Conservation (phyloP, 2,888 invertebrate species). For the Cantharis nigra region DNA sequence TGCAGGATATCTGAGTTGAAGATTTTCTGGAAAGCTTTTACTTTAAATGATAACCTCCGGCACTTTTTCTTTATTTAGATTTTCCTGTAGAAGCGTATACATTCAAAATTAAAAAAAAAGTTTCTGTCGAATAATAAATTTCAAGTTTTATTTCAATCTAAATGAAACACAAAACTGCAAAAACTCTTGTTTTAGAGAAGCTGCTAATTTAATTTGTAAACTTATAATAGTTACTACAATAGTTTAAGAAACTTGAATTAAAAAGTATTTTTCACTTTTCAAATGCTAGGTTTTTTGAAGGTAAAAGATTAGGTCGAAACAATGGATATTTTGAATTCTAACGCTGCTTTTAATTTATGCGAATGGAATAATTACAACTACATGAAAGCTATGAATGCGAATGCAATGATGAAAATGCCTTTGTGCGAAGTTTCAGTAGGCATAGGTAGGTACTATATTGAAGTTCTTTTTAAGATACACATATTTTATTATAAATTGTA, state of each 20-base stretch:
- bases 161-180: not conserved
- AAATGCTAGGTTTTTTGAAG: not conserved
- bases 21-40: not conserved
- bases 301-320: not conserved
- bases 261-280: not conserved
- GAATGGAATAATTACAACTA: not conserved
- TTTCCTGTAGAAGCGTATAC: not conserved
- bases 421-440: not conserved
- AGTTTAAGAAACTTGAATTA: not conserved
- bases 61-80: conserved; percentile 10
- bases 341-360: not conserved
- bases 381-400: not conserved
- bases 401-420: not conserved
- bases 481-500: not conserved
- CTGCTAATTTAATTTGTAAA: not conserved
- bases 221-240: not conserved
- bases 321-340: conserved; percentile 3
- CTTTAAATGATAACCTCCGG: conserved; percentile 23
- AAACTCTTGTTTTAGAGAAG: not conserved
- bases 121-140: not conserved
- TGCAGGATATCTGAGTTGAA: not conserved
- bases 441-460: not conserved
- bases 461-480: not conserved
- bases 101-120: not conserved
- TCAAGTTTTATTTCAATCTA: not conserved